Conservation (phyloP, 1,140 invertebrate genomes). For the Drosophila watanabei region DNA sequence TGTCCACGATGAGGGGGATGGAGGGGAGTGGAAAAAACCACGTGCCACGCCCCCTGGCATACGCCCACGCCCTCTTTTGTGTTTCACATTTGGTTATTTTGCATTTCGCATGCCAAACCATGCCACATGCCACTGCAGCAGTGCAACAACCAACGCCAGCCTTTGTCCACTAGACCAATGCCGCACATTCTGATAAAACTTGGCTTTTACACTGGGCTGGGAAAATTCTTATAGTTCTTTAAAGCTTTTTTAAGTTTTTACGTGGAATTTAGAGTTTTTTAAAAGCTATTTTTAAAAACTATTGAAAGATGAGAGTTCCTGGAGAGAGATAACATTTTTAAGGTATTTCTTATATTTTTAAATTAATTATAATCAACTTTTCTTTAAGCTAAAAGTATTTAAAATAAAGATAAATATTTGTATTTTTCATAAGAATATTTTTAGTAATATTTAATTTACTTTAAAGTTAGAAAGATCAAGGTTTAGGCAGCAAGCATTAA, state of each 20-base stretch:
- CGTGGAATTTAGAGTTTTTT: slow-evolving; percentile 45
- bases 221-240: slow-evolving; percentile 28
- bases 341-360: no score
- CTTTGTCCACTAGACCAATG: slow-evolving; percentile 27
- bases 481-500: fast-evolving
- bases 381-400: no score
- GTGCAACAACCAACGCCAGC: background rate
- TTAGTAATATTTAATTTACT: background rate
- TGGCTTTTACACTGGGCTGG: slow-evolving; percentile 71
- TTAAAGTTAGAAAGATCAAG: background rate
- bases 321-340: background rate
- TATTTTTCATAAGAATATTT: background rate
- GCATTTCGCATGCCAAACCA: slow-evolving; percentile 18
- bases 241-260: slow-evolving; percentile 32
- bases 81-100: slow-evolving; percentile 8
- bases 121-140: slow-evolving; percentile 21
- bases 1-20: background rate
- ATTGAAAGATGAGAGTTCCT: background rate
- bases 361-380: background rate
- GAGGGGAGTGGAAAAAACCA: slow-evolving; percentile 8
- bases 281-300: slow-evolving; percentile 1
- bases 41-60: slow-evolving; percentile 9
- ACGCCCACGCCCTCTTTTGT: slow-evolving; percentile 13
- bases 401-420: background rate
- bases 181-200: slow-evolving; percentile 77